Conservation (phyloP, 2,797 vertebrate species). For the Menidia menidia region DNA sequence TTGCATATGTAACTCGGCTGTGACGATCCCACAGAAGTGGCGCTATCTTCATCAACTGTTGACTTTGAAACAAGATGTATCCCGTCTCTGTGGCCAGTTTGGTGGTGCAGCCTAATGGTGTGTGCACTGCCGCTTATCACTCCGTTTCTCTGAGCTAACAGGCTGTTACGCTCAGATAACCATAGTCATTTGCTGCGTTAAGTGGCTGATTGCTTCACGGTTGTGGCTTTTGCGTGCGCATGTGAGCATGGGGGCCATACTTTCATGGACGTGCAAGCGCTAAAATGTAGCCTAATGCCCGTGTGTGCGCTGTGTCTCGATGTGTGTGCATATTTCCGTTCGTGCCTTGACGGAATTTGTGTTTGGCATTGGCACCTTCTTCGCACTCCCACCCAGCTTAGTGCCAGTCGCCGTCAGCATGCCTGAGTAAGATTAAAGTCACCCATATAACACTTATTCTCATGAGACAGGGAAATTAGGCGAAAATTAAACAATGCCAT, state of each 20-base stretch:
- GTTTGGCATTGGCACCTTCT: constrained; percentile 28
- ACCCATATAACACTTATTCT: constrained; percentile 60
- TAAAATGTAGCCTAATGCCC: constrained; percentile 43
- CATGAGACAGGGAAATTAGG: constrained; percentile 69
- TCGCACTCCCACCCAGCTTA: constrained; percentile 43
- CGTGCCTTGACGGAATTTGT: constrained; percentile 19
- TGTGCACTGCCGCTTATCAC: constrained; percentile 71
- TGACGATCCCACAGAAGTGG: constrained; percentile 38
- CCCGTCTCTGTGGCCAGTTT: constrained; percentile 47
- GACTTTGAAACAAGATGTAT: constrained; percentile 68
- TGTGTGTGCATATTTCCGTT: neutral
- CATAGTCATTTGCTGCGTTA: constrained; percentile 72
- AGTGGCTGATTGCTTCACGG: constrained; percentile 70
- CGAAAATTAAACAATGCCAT: constrained; percentile 74
- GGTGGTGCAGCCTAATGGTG: constrained; percentile 60
- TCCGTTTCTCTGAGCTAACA: constrained; percentile 66
- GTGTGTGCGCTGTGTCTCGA: constrained; percentile 8
- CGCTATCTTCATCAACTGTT: constrained; percentile 52
- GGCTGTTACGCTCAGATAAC: constrained; percentile 79
- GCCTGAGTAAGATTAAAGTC: constrained; percentile 72
- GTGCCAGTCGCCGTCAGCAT: constrained; percentile 46
- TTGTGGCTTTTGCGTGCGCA: constrained; percentile 28
- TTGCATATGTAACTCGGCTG: constrained; percentile 54
- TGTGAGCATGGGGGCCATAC: constrained; percentile 19
- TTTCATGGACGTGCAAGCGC: constrained; percentile 49